Percentiles rank a stretch among this genome's conserved stretches.
phyloP scores from a whole-genome alignment of 1,140 invertebrate genomes.

The Prorops nasuta region DNA sequence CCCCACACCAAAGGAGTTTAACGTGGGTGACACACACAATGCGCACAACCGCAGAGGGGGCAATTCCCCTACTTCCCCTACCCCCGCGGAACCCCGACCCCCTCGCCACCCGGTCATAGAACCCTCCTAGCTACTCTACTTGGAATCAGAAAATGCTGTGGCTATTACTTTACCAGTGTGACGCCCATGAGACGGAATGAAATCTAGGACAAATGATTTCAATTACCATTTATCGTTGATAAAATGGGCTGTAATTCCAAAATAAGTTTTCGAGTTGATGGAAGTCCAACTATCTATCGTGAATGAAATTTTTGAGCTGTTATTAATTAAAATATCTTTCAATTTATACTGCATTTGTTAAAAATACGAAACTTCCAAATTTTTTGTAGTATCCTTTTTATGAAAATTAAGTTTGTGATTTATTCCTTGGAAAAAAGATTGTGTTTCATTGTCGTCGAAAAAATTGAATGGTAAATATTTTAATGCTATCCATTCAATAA shows the following conservation, averaged over 20 bases:
- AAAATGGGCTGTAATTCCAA: conserved; percentile 12
- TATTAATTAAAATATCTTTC: conserved; percentile 7
- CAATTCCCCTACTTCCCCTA: too few species aligned
- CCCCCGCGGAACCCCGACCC: too few species aligned
- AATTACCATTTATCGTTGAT: conserved; percentile 9
- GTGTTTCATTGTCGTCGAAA: conserved; percentile 10
- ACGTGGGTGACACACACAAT: too few species aligned
- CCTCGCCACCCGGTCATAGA: too few species aligned
- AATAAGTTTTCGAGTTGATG: conserved; percentile 6
- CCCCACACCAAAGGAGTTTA: too few species aligned
- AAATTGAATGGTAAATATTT: conserved; percentile 11
- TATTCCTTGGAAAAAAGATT: neutral
- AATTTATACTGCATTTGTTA: conserved; percentile 1
- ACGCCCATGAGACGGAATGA: conserved; percentile 5
- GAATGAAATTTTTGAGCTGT: conserved; percentile 12
- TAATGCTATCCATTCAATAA: conserved; percentile 6
- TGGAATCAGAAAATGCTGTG: conserved; percentile 2
- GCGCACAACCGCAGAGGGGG: too few species aligned
- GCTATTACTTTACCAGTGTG: conserved; percentile 11
- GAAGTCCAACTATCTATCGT: conserved; percentile 15
- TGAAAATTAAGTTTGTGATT: neutral
- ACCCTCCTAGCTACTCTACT: too few species aligned
- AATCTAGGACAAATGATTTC: conserved; percentile 12
- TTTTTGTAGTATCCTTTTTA: neutral
- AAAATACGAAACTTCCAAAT: neutral